Conservation (phyloP, 2,888 invertebrate genomes). For the Pseudococcus jackbeardsleyi region DNA sequence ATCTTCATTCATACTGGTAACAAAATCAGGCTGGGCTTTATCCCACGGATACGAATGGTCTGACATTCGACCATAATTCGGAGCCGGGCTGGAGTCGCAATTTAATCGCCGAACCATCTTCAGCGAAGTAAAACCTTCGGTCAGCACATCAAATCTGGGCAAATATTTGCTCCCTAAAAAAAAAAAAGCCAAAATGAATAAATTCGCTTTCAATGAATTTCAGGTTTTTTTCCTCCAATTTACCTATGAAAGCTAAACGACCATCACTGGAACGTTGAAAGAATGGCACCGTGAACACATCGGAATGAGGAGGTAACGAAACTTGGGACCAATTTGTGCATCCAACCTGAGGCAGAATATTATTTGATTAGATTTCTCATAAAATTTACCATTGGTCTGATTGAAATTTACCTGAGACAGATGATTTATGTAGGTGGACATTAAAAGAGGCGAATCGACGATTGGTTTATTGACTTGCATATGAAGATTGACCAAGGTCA, state of each 20-base stretch:
- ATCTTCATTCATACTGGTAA: conserved; percentile 65
- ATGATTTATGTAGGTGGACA: conserved; percentile 95
- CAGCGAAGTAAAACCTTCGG: conserved; percentile 78
- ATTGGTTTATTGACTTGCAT: conserved; percentile 94
- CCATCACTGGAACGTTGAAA: conserved; percentile 84
- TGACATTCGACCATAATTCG: conserved; percentile 74
- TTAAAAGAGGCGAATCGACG: conserved; percentile 91
- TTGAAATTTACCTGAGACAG: conserved; percentile 80
- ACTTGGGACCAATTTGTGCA: conserved; percentile 81
- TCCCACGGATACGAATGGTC: conserved; percentile 77
- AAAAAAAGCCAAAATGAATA: background rate
- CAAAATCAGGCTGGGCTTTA: conserved; percentile 67
- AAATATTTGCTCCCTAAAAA: conserved; percentile 76
- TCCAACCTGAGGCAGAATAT: conserved; percentile 70
- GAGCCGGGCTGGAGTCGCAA: conserved; percentile 69
- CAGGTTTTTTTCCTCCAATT: conserved; percentile 67
- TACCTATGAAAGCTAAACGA: conserved; percentile 81
- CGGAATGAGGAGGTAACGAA: conserved; percentile 79
- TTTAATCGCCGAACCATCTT: conserved; percentile 76
- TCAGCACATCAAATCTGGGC: conserved; percentile 78
- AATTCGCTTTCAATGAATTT: background rate
- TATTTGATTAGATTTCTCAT: background rate
- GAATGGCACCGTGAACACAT: conserved; percentile 84
- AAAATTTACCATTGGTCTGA: too few species aligned
- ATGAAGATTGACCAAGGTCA: conserved; percentile 91